Base-by-base conservation (phyloP, 2,797 vertebrate species). In the Halcyon leucocephala region DNA sequence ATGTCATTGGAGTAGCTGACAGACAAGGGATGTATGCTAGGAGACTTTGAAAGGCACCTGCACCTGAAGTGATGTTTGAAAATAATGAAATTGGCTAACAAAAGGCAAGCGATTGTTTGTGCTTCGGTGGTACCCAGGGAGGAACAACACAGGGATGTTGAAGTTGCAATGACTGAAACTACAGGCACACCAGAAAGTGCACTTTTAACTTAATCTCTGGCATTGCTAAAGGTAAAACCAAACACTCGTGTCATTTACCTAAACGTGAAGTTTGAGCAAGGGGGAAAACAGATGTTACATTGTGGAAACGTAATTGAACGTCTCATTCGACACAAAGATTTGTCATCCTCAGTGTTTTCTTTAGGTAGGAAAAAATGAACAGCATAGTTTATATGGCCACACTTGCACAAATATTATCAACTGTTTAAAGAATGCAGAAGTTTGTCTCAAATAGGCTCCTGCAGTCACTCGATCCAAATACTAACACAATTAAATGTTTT, bases 61-160 rank as follows among this genome's bases (percentile, higher is more conserved):
- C 33, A 74, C 37, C 41, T 69, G 49, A 72, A 86, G 65, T 48
- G 12, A 44, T 90, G 86, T 80, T 51, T 24, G 24, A 90, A 92
- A 93, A 70, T 69, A 80, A 72, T 54, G 73, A 65, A 51, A 62
- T 39, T 46, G 54, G 57, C 69, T 79, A 69, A 55, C 60, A 73
- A 86, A 88, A 83, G n/a, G 9, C 42, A 83, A 81, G 17, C 54
- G 41, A 67, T 93, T 89, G 48, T 82, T 73, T 72, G 41, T 54
- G 22, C 16, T 46, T 22, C 12, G 11, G 46, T 22, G 46, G 21
- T 22, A 46, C 46, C 46, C 46, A 24, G 46, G 42, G 42, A 17
- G 16, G 42, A 42, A 42, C 42, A 18, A 42, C 42, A 42, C 42
- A 42, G 42, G 44, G 42, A 21, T 3, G 2, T 2, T 57, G 51